Base-by-base conservation (phyloP, 1,140 invertebrate genomes). In the Ericerus pela region DNA sequence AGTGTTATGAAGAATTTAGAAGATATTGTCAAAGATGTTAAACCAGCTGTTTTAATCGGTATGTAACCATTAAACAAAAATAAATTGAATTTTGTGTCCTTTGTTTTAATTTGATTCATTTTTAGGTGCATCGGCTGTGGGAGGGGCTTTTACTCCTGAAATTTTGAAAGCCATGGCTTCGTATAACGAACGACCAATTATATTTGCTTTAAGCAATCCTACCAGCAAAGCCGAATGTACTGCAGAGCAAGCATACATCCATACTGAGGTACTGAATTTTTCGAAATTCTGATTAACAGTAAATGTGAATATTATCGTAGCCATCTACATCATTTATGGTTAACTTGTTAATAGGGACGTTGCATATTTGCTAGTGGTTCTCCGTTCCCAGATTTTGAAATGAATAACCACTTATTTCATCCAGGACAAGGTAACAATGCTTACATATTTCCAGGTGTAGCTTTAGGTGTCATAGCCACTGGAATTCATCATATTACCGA, bases 361-460 rank as follows among this genome's bases (percentile, higher is more conserved):
- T 86, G 82, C 61, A 79, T 96, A 59, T 96, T 94, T 71, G 86
- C 88, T 0, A 91, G 88, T 12, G 93, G 93, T 27, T 93, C 88
- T 33, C 93, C 93, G 0, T 96, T 96, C 70, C 79, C 79, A 37
- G 79, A 86, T 18, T 87, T 95, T 0, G 71, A 74, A 1, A 76
- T 81, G 53, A 77, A 84, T 33, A 87, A 84, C 4, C 83, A 86
- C 67, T 81, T 79, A 2, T 94, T 79, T 68, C 77, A 83, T 58
- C 87, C 93, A 0, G 93, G 93, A 0, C 93, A 96, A 70, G 91
- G 92, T 47, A 96, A 96, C 71, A 96, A 96, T 68, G 87, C 93
- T 0, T 96, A 96, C 70, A 95, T 96, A 58, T 96, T 96, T 72
- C 93, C 93, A 1, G 90, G 89, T 38, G 80, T 96, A 1, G 90